phyloP scores from a whole-genome alignment of 2,113 vertebrate species.

The Oncorhynchus masou region DNA sequence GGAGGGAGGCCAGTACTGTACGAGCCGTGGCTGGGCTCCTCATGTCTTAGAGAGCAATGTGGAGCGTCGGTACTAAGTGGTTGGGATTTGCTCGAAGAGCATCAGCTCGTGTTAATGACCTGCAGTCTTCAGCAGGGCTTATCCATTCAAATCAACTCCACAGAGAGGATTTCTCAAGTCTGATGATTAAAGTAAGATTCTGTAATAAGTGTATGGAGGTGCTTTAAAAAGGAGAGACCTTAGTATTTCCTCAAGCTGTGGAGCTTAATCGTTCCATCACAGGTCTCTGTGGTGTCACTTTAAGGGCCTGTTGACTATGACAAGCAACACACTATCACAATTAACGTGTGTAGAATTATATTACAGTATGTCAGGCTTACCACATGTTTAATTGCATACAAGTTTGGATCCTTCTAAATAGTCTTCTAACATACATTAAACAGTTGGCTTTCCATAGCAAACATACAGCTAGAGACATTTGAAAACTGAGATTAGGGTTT shows the following conservation, averaged over 20 bases:
- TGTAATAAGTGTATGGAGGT: conserved; percentile 64
- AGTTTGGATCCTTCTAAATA: too few relatives aligned
- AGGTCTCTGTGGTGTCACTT: background rate
- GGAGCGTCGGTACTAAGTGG: conserved; percentile 51
- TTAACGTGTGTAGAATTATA: too few relatives aligned
- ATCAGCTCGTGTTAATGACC: conserved; percentile 68
- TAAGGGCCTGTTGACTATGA: background rate
- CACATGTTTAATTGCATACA: too few relatives aligned
- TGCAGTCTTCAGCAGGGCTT: conserved; percentile 61
- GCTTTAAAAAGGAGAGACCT: conserved; percentile 37
- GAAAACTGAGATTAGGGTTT: too few relatives aligned
- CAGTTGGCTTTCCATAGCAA: too few relatives aligned
- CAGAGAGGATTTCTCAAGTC: conserved; percentile 61
- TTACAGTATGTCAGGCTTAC: too few relatives aligned
- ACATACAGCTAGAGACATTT: too few relatives aligned
- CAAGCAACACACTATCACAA: background rate
- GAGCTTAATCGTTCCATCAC: too few relatives aligned
- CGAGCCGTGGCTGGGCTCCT: conserved; percentile 40
- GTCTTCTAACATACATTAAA: too few relatives aligned
- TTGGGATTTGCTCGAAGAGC: conserved; percentile 67
- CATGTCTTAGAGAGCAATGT: conserved; percentile 24
- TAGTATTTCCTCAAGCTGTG: background rate
- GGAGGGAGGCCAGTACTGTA: conserved; percentile 17
- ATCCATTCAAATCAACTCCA: conserved; percentile 68
- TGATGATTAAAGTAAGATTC: conserved; percentile 70